Base-by-base conservation (phyloP, 2,888 invertebrate species). In the Atrina japonica region DNA sequence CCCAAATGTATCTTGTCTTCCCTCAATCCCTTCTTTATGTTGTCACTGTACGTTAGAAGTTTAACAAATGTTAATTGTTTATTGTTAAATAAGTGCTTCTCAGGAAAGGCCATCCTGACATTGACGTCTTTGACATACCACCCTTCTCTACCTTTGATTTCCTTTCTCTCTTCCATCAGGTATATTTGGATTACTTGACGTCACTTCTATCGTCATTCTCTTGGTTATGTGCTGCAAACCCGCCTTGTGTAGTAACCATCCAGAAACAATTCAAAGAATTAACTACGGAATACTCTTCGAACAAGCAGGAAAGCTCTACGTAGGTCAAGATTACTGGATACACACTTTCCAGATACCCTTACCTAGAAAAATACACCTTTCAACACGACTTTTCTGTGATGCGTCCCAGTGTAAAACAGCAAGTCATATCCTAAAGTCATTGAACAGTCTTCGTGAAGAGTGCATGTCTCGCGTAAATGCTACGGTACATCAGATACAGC, bases 401-500 rank as follows among this genome's bases (percentile, higher is more conserved):
- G 5, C 18, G 5, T 21, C 47, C 16, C 47, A 47, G 6, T 58
- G 58, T 58, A 40, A 18, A 18, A 16, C 58, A 1, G 58, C 58
- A 58, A 58, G 40, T 11, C n/a, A 23, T 3, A 40, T 58, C 1
- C 9, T 58, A 14, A 40, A 58, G 21, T n/a, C 47, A 16, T 27
- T 47, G 18, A 27, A 60, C 0, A 3, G 1, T 29, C 27, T 63
- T 14, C 23, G 63, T 23, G 16, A 23, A 16, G 35, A 63, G 40
- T 52, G 52, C 40, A 52, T 52, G 52, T 30, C 63, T n/a, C 50
- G 52, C 14, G 56, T 66, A 1, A 50, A 58, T 23, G 11, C 50
- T 16, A 63, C 63, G 9, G 53, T 60, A 2, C 16, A 27, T 11
- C 45, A 60, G n/a, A 60, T 60, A 27, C 60, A 60, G n/a, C 23